Percentiles rank a stretch among this genome's conserved stretches.
phyloP scores from a whole-genome alignment of 1,140 invertebrate species.

The Cyclargus thomasi region DNA sequence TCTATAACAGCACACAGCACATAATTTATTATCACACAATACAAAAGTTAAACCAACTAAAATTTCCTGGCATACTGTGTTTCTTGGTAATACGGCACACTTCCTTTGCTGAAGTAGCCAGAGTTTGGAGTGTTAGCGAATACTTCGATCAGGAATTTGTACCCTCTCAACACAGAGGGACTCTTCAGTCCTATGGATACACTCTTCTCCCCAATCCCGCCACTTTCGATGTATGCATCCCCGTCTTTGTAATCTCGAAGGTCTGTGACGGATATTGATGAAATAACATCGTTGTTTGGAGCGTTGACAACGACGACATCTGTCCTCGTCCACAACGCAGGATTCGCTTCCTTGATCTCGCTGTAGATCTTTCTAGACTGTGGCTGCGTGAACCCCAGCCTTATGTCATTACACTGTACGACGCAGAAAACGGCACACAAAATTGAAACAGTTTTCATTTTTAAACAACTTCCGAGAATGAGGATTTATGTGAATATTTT shows the following conservation, averaged over 20 bases:
- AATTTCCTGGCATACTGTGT: slow-evolving; percentile 44
- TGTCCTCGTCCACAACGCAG: slow-evolving; percentile 55
- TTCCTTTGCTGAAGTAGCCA: slow-evolving; percentile 39
- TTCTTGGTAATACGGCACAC: slow-evolving; percentile 34
- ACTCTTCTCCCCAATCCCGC: slow-evolving; percentile 51
- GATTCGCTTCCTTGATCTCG: slow-evolving; percentile 54
- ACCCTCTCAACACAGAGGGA: slow-evolving; percentile 56
- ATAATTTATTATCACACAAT: slow-evolving; percentile 11
- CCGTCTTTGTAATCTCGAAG: slow-evolving; percentile 54
- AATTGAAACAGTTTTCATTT: slow-evolving; percentile 18
- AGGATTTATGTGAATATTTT: no score
- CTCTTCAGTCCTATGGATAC: slow-evolving; percentile 52
- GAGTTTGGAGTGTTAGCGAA: slow-evolving; percentile 41
- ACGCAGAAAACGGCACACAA: slow-evolving; percentile 20
- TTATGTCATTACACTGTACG: slow-evolving; percentile 43
- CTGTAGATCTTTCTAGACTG: slow-evolving; percentile 48
- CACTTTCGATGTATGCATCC: slow-evolving; percentile 48
- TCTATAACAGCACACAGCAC: not conserved
- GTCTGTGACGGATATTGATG: slow-evolving; percentile 51
- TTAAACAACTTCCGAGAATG: no score
- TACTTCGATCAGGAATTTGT: slow-evolving; percentile 59
- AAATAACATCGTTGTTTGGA: slow-evolving; percentile 47
- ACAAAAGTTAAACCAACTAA: slow-evolving; percentile 25
- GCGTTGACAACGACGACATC: slow-evolving; percentile 53
- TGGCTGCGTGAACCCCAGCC: slow-evolving; percentile 36